phyloP scores from a whole-genome alignment of 2,797 vertebrate species.

The Eremophila alpestris region DNA sequence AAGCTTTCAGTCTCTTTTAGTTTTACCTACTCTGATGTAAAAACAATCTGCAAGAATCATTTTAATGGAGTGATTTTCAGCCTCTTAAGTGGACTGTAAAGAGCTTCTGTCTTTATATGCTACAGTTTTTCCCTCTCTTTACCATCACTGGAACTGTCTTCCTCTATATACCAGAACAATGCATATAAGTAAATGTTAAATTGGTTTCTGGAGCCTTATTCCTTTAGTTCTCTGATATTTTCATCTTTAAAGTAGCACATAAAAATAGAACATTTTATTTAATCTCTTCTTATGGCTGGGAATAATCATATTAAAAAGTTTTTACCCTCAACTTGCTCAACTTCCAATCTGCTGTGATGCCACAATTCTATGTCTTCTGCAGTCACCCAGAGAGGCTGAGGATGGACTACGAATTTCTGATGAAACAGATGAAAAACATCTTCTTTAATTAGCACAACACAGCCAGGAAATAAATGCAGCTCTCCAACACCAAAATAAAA shows the following conservation, averaged over 20 bases:
- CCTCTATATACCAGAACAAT: not conserved
- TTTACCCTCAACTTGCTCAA: conserved; percentile 54
- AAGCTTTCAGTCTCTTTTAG: not conserved
- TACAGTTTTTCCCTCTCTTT: not conserved
- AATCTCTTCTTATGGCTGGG: not conserved
- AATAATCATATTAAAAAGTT: conserved; percentile 34
- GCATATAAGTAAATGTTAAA: not conserved
- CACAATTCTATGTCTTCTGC: conserved; percentile 55
- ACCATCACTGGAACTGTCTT: not conserved
- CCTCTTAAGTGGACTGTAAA: not conserved
- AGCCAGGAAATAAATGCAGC: not conserved
- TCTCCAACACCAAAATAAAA: not conserved
- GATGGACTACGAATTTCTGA: conserved; percentile 51
- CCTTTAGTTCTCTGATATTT: not conserved
- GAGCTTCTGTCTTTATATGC: not conserved
- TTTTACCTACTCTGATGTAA: not conserved
- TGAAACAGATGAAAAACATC: conserved; percentile 48
- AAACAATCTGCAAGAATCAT: not conserved
- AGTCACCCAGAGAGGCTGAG: conserved; percentile 47
- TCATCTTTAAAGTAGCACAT: not conserved
- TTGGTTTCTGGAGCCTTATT: not conserved
- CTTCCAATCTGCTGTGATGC: conserved; percentile 48
- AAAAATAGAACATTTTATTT: not conserved
- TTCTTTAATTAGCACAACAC: conserved; percentile 20
- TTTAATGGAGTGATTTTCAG: not conserved